Percentiles rank a stretch among this genome's conserved stretches.
These are phyloP conservation scores for Pocota personata DNA, from an alignment of 2,888 invertebrate species.

Conservation along the genomic window DNA sequence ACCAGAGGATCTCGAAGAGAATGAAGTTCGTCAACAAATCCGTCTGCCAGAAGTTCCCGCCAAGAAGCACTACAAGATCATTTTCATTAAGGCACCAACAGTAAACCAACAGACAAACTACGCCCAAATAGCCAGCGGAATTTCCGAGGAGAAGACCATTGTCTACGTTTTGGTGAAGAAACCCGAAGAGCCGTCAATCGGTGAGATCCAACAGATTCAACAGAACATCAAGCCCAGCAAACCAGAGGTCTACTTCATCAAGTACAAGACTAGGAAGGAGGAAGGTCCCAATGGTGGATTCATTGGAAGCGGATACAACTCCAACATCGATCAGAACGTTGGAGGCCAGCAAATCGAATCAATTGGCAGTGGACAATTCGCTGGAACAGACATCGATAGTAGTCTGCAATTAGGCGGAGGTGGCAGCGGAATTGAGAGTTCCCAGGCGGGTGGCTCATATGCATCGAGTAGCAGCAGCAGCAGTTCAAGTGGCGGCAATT, in stretches of 20 bases:
- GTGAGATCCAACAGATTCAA: conserved; percentile 86
- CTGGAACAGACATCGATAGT: conserved; percentile 62
- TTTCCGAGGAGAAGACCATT: conserved; percentile 88
- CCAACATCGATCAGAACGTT: conserved; percentile 35
- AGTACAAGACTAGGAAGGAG: conserved; percentile 86
- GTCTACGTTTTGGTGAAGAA: conserved; percentile 89
- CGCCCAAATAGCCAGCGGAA: conserved; percentile 83
- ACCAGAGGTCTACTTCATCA: conserved; percentile 89
- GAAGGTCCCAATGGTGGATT: conserved; percentile 45
- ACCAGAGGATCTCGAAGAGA: conserved; percentile 90
- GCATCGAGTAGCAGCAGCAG: conserved; percentile 24
- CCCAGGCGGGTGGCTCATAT: conserved; percentile 20
- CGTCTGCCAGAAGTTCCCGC: conserved; percentile 86
- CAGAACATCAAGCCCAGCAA: conserved; percentile 85
- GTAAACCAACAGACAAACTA: conserved; percentile 86
- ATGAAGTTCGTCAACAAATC: conserved; percentile 85
- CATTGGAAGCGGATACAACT: conserved; percentile 47
- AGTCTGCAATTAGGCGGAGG: conserved; percentile 67
- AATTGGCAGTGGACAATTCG: conserved; percentile 46
- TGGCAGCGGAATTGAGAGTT: conserved; percentile 58
- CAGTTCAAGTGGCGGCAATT: conserved; percentile 20
- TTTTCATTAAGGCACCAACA: conserved; percentile 88
- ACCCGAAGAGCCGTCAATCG: conserved; percentile 87
- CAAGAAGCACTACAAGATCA: conserved; percentile 89
- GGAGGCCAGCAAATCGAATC: conserved; percentile 35